Evolutionary conservation across 1,140 invertebrate species (phyloP).

Genomic region (Uloborus diversus): DNA sequence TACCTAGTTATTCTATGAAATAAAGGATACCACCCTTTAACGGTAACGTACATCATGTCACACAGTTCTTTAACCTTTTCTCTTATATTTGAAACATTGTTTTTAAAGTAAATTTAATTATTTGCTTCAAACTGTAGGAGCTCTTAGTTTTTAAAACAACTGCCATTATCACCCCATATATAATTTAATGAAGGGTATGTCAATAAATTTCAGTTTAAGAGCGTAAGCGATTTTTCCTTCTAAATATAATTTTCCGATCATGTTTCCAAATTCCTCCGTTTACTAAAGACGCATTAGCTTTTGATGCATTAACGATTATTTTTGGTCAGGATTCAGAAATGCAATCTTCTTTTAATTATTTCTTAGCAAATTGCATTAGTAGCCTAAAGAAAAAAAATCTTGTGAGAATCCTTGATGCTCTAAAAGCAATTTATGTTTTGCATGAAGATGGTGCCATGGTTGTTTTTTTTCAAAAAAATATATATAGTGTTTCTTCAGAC

Average conservation of each 20-base stretch:
- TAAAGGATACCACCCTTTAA: too few species aligned
- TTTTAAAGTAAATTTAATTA: too few species aligned
- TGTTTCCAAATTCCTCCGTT: background rate
- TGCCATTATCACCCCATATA: too few species aligned
- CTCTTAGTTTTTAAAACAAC: too few species aligned
- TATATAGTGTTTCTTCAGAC: background rate
- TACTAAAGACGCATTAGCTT: background rate
- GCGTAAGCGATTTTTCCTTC: background rate
- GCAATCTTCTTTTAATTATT: slow-evolving; percentile 22
- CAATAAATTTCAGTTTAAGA: slow-evolving; percentile 19
- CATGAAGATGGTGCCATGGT: background rate
- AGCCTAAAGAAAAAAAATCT: slow-evolving; percentile 11
- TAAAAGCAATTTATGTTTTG: background rate
- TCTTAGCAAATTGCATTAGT: slow-evolving; percentile 25
- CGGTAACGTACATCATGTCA: too few species aligned
- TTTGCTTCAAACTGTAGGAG: too few species aligned
- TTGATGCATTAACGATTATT: slow-evolving; percentile 33
- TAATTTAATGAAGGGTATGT: slow-evolving; percentile 26
- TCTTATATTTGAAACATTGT: too few species aligned
- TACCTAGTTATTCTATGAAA: too few species aligned
- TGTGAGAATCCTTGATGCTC: background rate
- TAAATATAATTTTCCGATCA: background rate
- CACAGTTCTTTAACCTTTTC: too few species aligned
- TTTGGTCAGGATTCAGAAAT: background rate
- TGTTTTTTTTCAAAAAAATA: slow-evolving; percentile 13